Conservation (phyloP, 1,140 invertebrate genomes). For the Drosophila sucinea region DNA sequence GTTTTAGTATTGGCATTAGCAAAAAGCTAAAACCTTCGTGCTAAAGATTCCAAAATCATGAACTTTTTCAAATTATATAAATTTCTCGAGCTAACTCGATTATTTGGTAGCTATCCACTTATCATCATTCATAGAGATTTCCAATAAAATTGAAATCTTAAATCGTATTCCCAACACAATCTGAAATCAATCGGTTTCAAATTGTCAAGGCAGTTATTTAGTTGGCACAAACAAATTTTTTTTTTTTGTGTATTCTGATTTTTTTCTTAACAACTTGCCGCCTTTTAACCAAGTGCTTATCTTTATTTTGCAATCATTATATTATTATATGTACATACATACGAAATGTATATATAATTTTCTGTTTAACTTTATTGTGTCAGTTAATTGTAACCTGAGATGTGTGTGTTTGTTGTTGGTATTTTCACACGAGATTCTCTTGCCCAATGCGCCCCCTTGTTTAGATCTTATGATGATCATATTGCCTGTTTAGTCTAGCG, state of each 20-base stretch:
- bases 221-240: background rate
- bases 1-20: background rate
- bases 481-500: slow-evolving; percentile 6
- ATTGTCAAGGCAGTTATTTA: background rate
- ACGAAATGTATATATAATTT: background rate
- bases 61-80: background rate
- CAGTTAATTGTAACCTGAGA: background rate
- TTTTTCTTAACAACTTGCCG: slow-evolving; percentile 8
- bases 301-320: background rate
- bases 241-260: background rate
- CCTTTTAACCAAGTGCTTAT: slow-evolving; percentile 5
- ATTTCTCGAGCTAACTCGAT: too few species aligned
- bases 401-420: background rate
- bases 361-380: background rate
- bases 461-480: background rate
- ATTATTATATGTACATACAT: background rate
- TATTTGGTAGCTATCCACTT: background rate
- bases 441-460: background rate
- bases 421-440: background rate
- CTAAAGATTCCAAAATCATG: background rate
- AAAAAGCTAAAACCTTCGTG: background rate
- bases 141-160: background rate
- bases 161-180: background rate
- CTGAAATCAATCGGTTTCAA: background rate
- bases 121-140: background rate